phyloP scores from a whole-genome alignment of 2,113 vertebrate genomes.

The Sinocyclocheilus anshuiensis region DNA sequence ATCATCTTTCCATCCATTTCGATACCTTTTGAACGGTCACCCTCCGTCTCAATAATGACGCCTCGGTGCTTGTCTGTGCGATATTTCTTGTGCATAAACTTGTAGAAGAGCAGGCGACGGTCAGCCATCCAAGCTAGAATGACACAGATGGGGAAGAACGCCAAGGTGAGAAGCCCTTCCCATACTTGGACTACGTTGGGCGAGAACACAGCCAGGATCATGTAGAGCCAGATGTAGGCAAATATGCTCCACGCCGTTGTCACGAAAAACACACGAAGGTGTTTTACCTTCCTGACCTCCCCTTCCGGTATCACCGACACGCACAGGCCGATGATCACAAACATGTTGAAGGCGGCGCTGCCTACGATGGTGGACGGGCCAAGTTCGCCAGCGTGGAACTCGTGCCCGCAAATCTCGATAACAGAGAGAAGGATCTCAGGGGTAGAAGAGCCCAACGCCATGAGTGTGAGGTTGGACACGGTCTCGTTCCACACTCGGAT shows the following conservation, averaged over 20 bases:
- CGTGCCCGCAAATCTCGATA: slow-evolving; percentile 95
- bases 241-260: slow-evolving; percentile 98
- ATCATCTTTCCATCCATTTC: slow-evolving; percentile 99
- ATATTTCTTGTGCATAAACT: slow-evolving; percentile 98
- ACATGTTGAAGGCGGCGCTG: slow-evolving; percentile 99
- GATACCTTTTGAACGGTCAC: slow-evolving; percentile 90
- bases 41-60: slow-evolving; percentile 94
- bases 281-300: slow-evolving; percentile 95
- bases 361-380: slow-evolving; percentile 96
- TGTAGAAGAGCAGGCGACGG: slow-evolving; percentile 91
- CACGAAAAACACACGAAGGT: slow-evolving; percentile 95
- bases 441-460: slow-evolving; percentile 95
- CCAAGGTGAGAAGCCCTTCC: slow-evolving; percentile 94
- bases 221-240: slow-evolving; percentile 98
- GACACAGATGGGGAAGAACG: slow-evolving; percentile 96
- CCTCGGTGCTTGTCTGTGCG: slow-evolving; percentile 92
- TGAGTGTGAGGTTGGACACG: slow-evolving; percentile 96
- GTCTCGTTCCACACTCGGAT: slow-evolving; percentile 98
- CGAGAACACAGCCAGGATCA: slow-evolving; percentile 97
- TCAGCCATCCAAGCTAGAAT: slow-evolving; percentile 94
- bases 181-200: slow-evolving; percentile 96
- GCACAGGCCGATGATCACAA: slow-evolving; percentile 96
- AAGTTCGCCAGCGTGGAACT: slow-evolving; percentile 88
- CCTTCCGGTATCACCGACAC: slow-evolving; percentile 95
- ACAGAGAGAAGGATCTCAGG: slow-evolving; percentile 96